These are phyloP conservation scores for Halcyon chelicuti DNA, from an alignment of 2,797 vertebrate species.

Conservation along the genomic window DNA sequence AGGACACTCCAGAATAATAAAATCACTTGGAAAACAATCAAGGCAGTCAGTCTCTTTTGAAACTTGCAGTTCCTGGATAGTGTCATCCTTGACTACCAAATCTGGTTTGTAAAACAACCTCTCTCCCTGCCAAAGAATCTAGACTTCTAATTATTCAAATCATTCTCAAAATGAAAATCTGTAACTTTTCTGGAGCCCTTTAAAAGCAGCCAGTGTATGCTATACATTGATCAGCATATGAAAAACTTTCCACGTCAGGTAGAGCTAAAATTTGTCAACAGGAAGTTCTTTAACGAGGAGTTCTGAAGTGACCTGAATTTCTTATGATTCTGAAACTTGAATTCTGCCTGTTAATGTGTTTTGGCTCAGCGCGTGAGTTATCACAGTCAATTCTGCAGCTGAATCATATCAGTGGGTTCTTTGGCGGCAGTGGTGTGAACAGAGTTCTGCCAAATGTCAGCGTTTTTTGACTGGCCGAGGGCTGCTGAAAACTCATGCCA, in stretches of 20 bases:
- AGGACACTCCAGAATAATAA: neutral
- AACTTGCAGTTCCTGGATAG: neutral
- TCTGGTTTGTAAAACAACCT: neutral
- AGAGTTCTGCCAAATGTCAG: neutral
- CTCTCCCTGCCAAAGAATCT: neutral
- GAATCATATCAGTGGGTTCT: neutral
- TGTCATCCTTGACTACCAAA: neutral
- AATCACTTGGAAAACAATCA: constrained; percentile 26
- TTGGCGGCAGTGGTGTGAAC: neutral
- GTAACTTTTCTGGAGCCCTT: neutral
- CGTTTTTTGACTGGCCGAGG: neutral
- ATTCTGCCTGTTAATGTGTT: neutral
- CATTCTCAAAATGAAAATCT: neutral
- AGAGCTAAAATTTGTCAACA: neutral
- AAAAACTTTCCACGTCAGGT: neutral
- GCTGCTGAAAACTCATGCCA: neutral
- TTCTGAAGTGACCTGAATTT: neutral
- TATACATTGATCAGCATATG: neutral
- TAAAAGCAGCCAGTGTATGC: neutral
- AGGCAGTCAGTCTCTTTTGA: neutral
- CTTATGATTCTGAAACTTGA: neutral
- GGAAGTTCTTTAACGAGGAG: constrained; percentile 15
- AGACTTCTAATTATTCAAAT: neutral
- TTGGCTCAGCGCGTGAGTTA: neutral
- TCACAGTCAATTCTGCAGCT: neutral